These are phyloP conservation scores for Fratercula arctica DNA, from an alignment of 2,797 vertebrate species.

Conservation along the genomic window DNA sequence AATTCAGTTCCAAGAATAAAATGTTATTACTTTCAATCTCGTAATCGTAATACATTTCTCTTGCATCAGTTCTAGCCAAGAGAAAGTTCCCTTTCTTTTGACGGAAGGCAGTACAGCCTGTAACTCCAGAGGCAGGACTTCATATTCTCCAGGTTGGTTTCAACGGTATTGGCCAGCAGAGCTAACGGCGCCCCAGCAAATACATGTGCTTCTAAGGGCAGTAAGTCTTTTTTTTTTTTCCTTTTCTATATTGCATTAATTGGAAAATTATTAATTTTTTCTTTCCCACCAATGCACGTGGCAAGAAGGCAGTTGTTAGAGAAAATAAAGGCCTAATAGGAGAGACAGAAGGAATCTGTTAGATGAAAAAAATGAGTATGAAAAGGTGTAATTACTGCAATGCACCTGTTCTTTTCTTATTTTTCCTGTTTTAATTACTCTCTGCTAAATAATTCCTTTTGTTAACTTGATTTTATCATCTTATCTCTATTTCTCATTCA, in stretches of 20 bases:
- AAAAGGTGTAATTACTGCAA: background rate
- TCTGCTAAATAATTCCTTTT: background rate
- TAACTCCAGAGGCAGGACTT: background rate
- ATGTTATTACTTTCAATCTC: background rate
- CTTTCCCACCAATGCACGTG: background rate
- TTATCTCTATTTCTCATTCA: background rate
- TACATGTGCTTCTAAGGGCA: background rate
- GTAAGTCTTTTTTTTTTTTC: background rate
- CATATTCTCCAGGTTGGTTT: background rate
- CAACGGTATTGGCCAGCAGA: background rate
- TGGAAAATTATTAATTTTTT: background rate
- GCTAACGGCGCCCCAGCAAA: background rate
- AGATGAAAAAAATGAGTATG: background rate
- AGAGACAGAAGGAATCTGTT: background rate
- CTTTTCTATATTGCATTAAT: background rate
- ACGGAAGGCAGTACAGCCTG: background rate
- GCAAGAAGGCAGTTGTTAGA: background rate
- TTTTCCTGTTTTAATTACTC: background rate
- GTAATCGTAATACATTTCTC: background rate
- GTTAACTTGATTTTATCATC: background rate
- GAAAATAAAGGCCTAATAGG: background rate
- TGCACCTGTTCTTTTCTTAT: background rate
- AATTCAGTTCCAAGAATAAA: slow-evolving; percentile 21
- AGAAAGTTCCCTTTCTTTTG: background rate
- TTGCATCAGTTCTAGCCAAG: background rate